These are phyloP conservation scores for Catostomus latipinnis DNA, from an alignment of 2,797 vertebrate species.

Conservation along the genomic window DNA sequence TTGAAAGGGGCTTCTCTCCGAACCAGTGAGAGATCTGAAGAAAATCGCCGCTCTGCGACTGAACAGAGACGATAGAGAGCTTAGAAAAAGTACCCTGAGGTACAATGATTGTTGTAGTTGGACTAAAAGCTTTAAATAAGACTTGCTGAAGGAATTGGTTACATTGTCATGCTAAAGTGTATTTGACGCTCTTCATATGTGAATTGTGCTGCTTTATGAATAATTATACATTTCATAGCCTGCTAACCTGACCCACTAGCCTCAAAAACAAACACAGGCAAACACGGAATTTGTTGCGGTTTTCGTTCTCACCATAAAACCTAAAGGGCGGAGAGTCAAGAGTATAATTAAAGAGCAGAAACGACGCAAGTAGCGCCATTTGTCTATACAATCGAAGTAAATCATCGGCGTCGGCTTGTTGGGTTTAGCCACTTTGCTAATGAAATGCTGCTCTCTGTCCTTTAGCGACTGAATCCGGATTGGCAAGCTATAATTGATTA, in stretches of 20 bases:
- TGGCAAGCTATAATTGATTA: background rate
- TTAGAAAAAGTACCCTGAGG: constrained; percentile 53
- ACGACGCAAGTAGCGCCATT: background rate
- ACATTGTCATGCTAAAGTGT: background rate
- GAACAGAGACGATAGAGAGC: constrained; percentile 66
- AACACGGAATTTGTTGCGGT: constrained; percentile 19
- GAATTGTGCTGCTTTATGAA: constrained; percentile 13
- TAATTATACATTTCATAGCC: constrained; percentile 31
- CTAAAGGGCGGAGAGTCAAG: too few relatives aligned
- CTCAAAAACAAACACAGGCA: constrained; percentile 32
- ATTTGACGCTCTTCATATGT: constrained; percentile 9
- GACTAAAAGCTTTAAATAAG: constrained; percentile 16
- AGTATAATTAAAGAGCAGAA: background rate
- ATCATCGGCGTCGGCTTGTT: constrained; percentile 55
- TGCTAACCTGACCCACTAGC: constrained; percentile 27
- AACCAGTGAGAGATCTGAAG: constrained; percentile 79
- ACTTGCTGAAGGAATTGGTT: background rate
- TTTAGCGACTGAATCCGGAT: background rate
- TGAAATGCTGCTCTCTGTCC: constrained; percentile 2
- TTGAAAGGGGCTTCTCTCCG: constrained; percentile 78
- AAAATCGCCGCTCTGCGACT: constrained; percentile 80
- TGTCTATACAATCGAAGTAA: background rate
- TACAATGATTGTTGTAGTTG: constrained; percentile 50
- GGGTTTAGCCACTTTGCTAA: constrained; percentile 53
- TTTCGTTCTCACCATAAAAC: too few relatives aligned